Percentiles rank a stretch among this genome's conserved stretches.
Conservation (phyloP, 2,888 invertebrate genomes). For the Eupithecia inturbata region DNA sequence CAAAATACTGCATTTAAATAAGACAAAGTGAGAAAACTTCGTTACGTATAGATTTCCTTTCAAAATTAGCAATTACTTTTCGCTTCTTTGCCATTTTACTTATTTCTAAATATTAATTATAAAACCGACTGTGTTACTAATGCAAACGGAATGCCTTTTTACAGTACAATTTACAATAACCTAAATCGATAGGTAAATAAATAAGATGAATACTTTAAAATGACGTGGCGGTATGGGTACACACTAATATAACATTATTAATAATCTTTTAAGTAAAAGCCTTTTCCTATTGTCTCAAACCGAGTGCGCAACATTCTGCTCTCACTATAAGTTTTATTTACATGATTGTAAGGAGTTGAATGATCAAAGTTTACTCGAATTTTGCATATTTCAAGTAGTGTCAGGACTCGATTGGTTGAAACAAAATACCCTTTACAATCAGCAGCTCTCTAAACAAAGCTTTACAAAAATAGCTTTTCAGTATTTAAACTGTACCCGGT, state of each 20-base stretch:
- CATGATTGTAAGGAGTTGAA: constrained; percentile 4
- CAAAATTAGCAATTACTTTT: constrained; percentile 63
- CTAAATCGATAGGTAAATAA: constrained; percentile 72
- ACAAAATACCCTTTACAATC: constrained; percentile 2
- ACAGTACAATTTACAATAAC: constrained; percentile 84
- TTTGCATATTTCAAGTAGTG: constrained; percentile 1
- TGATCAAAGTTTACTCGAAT: constrained; percentile 9
- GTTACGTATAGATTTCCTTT: constrained; percentile 50
- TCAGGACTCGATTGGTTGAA: constrained; percentile 7
- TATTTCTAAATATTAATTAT: constrained; percentile 58
- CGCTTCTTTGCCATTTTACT: constrained; percentile 73
- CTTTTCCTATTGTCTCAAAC: constrained; percentile 29
- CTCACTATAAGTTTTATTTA: neutral
- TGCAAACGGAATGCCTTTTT: constrained; percentile 83
- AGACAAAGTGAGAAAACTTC: constrained; percentile 77
- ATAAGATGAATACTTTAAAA: constrained; percentile 63
- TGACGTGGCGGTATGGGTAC: constrained; percentile 52
- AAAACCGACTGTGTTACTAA: constrained; percentile 80
- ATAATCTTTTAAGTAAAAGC: neutral
- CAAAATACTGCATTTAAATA: constrained; percentile 84
- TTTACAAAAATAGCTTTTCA: constrained; percentile 36
- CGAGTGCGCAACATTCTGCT: constrained; percentile 28
- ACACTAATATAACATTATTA: neutral
- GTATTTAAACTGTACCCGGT: constrained; percentile 35
- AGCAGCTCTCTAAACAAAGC: constrained; percentile 40